Evolutionary conservation across 2,888 invertebrate genomes (phyloP).

Genomic region (Tinea semifulvella): DNA sequence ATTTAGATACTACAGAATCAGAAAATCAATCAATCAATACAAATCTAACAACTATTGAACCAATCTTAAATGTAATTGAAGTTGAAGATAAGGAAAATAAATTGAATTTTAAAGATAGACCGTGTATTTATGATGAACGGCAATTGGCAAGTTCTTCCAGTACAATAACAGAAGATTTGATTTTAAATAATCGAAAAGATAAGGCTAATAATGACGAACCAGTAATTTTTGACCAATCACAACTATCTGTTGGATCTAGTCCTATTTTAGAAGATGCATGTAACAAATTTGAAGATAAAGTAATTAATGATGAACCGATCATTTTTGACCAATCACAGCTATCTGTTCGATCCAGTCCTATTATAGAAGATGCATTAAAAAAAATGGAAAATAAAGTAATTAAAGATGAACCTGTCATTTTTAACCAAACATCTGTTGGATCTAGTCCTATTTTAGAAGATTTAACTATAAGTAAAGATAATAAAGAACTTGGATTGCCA

Average conservation of each 20-base stretch:
- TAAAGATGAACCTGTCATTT: not conserved
- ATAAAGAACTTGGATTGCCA: not conserved
- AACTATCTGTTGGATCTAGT: conserved; percentile 1
- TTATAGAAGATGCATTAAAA: not conserved
- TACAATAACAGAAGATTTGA: not conserved
- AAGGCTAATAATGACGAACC: conserved; percentile 9
- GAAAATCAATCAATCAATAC: too few relatives aligned
- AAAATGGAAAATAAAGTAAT: not conserved
- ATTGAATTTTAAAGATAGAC: conserved; percentile 20
- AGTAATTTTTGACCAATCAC: conserved; percentile 3
- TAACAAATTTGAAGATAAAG: not conserved
- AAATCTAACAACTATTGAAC: too few relatives aligned
- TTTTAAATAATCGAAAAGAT: conserved; percentile 15
- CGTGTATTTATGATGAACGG: conserved; percentile 20
- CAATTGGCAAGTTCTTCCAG: conserved; percentile 15
- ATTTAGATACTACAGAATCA: not conserved
- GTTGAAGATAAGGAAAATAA: conserved; percentile 14
- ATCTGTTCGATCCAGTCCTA: conserved; percentile 1
- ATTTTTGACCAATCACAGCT: conserved; percentile 6
- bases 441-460: not conserved
- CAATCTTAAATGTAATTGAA: too few relatives aligned
- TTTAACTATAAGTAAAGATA: not conserved
- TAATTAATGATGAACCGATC: not conserved
- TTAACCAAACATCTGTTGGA: not conserved
- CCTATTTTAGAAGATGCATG: conserved; percentile 2